Conservation (phyloP, 2,888 invertebrate species). For the Drosophila formosana region DNA sequence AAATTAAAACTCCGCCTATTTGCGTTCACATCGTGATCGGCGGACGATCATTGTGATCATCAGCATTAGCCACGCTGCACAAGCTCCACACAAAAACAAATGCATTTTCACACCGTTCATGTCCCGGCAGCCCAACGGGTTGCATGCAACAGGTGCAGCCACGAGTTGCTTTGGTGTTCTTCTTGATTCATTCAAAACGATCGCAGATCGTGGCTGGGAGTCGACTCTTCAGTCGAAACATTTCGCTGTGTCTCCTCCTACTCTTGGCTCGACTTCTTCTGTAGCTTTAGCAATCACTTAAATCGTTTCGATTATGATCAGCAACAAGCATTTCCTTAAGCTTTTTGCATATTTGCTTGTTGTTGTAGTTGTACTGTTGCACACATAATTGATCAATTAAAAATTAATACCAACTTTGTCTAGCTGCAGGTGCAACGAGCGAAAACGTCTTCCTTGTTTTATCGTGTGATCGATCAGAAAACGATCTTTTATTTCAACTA, state of each 20-base stretch:
- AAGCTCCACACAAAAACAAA: conserved; percentile 52
- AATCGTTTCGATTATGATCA: conserved; percentile 78
- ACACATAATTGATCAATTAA: conserved; percentile 77
- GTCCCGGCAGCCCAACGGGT: conserved; percentile 18
- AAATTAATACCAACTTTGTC: conserved; percentile 73
- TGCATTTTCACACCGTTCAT: conserved; percentile 70
- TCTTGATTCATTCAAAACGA: conserved; percentile 11
- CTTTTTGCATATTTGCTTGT: conserved; percentile 28
- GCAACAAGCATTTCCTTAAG: conserved; percentile 63
- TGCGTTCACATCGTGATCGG: conserved; percentile 65
- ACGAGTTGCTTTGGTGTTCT: conserved; percentile 33
- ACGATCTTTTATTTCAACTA: conserved; percentile 11
- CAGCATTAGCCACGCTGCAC: conserved; percentile 50
- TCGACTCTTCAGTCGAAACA: conserved; percentile 13
- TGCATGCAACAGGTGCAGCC: conserved; percentile 64
- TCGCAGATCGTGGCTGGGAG: conserved; percentile 37
- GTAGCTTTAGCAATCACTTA: conserved; percentile 69
- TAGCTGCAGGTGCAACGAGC: conserved; percentile 60
- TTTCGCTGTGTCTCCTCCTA: conserved; percentile 19
- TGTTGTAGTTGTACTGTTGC: conserved; percentile 32
- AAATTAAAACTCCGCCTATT: conserved; percentile 80
- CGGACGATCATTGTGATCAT: conserved; percentile 45
- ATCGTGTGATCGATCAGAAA: conserved; percentile 15
- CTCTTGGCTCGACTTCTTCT: conserved; percentile 30
- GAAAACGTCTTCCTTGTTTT: conserved; percentile 57